These are phyloP conservation scores for Acrobeloides nanus DNA, from an alignment of 2,888 invertebrate species.

Conservation along the genomic window DNA sequence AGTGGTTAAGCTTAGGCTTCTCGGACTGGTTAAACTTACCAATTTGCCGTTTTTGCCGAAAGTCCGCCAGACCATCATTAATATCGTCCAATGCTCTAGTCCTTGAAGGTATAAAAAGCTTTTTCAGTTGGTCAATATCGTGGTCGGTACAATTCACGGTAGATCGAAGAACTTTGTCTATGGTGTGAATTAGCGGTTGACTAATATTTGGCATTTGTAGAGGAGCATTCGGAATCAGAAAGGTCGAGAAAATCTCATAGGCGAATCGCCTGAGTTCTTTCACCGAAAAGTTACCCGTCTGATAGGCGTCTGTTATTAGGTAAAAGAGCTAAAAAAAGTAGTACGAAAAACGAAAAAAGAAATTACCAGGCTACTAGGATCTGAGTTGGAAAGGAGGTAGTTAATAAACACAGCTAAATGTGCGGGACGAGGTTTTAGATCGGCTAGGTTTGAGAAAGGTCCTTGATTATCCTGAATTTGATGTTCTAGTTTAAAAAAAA, in stretches of 20 bases:
- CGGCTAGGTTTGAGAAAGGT: conserved; percentile 76
- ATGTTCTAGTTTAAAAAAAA: too few relatives aligned
- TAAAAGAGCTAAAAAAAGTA: conserved; percentile 66
- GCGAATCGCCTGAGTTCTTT: conserved; percentile 96
- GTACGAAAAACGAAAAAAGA: not conserved
- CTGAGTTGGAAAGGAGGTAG: conserved; percentile 75
- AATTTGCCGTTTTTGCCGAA: conserved; percentile 69
- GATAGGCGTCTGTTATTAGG: conserved; percentile 81
- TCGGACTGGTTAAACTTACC: too few relatives aligned
- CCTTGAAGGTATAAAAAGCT: conserved; percentile 77
- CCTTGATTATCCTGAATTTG: conserved; percentile 75
- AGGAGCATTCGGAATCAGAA: conserved; percentile 51
- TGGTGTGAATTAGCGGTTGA: conserved; percentile 44
- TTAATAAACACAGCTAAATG: conserved; percentile 90
- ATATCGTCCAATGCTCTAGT: conserved; percentile 75
- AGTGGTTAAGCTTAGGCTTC: too few relatives aligned
- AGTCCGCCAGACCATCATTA: conserved; percentile 71
- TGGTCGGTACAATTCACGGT: conserved; percentile 37
- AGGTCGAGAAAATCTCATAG: conserved; percentile 65
- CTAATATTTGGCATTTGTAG: conserved; percentile 42
- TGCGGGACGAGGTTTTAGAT: conserved; percentile 75
- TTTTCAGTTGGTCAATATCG: conserved; percentile 47
- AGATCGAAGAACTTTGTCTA: conserved; percentile 50
- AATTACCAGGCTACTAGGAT: conserved; percentile 69
- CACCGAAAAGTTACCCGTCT: conserved; percentile 64